Evolutionary conservation across 2,113 vertebrate species (phyloP).

Genomic region (Sarotherodon lohbergeri): DNA sequence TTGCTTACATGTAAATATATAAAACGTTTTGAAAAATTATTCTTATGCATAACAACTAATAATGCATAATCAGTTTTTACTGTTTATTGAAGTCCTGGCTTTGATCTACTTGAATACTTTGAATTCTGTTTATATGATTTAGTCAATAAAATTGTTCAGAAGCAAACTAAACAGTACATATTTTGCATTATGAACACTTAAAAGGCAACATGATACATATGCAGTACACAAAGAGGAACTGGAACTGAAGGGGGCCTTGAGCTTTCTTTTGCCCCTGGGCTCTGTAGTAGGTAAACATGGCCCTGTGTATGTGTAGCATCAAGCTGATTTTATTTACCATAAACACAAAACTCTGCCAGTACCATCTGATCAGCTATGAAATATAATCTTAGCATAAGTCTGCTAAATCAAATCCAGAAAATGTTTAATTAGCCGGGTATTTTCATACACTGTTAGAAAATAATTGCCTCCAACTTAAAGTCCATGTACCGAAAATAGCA

Average conservation of each 20-base stretch:
- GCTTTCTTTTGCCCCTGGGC: neutral
- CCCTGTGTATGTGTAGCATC: neutral
- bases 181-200: neutral
- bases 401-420: slow-evolving; percentile 9
- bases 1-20: neutral
- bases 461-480: slow-evolving; percentile 13
- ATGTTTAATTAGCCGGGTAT: slow-evolving; percentile 30
- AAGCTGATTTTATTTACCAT: slow-evolving; percentile 43
- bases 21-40: neutral
- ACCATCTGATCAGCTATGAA: neutral
- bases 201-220: neutral
- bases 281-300: neutral
- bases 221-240: neutral
- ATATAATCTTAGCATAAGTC: neutral
- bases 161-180: neutral
- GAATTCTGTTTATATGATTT: neutral
- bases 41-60: neutral
- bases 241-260: neutral
- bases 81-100: neutral
- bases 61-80: neutral
- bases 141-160: neutral
- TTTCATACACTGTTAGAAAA: slow-evolving; percentile 14
- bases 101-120: neutral
- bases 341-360: slow-evolving; percentile 26
- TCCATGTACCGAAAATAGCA: slow-evolving; percentile 29